Evolutionary conservation across 2,888 invertebrate species (phyloP).

Genomic region (Ischnura elegans): DNA sequence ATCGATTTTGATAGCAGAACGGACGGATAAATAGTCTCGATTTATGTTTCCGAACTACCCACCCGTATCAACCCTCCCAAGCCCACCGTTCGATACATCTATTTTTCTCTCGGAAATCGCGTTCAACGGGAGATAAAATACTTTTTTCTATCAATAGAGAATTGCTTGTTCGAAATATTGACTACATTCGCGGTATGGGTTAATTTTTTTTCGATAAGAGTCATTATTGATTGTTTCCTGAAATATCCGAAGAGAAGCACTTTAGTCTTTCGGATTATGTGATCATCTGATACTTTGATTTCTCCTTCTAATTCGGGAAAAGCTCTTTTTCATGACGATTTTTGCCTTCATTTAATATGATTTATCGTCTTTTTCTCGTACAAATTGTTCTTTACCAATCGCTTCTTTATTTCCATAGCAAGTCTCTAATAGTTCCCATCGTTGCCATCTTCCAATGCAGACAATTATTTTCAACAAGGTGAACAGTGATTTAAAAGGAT

Average conservation of each 20-base stretch:
- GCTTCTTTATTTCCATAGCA: no score
- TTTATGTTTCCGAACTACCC: neutral
- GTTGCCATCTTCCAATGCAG: no score
- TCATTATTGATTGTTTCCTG: neutral
- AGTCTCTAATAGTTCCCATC: no score
- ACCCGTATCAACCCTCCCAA: neutral
- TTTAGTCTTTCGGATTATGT: no score
- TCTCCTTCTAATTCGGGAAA: neutral
- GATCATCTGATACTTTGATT: no score
- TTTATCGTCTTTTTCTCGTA: no score
- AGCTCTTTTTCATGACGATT: no score
- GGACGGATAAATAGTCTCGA: neutral
- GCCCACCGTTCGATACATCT: neutral
- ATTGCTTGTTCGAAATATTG: neutral
- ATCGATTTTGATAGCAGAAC: conserved; percentile 44
- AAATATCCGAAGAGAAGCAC: neutral
- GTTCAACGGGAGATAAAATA: neutral
- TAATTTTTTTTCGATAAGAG: neutral
- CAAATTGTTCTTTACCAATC: no score
- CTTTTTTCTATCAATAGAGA: neutral
- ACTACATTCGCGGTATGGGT: neutral
- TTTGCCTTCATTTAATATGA: no score
- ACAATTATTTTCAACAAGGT: no score
- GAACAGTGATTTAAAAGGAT: no score
- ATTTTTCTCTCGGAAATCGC: neutral